Conservation (phyloP, 92 coral and sea anemone genomes). For the Zoanthus sociatus region DNA sequence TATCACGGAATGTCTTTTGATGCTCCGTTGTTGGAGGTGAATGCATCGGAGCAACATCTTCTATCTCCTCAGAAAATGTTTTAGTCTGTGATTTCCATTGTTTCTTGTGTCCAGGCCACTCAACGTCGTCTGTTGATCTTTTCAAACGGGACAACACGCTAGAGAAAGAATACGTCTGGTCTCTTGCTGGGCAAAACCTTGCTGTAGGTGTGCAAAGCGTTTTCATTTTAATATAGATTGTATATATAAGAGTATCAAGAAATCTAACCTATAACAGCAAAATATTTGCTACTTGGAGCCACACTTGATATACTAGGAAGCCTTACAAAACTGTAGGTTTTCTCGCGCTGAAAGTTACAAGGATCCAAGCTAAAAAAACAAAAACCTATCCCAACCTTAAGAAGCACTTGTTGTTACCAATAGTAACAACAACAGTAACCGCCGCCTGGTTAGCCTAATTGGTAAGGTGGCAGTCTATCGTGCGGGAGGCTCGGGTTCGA, state of each 20-base stretch:
- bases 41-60: constrained; percentile 2
- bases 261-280: no score
- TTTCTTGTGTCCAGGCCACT: not conserved
- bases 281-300: not conserved
- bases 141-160: constrained; percentile 32
- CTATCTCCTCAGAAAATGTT: not conserved
- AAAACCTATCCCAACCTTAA: not conserved
- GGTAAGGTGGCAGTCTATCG: no score
- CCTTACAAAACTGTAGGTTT: not conserved
- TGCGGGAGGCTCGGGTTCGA: no score
- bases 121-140: constrained; percentile 1
- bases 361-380: not conserved
- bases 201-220: not conserved
- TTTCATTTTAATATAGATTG: not conserved
- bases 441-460: no score
- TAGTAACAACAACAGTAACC: not conserved
- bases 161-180: constrained; percentile 18
- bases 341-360: not conserved
- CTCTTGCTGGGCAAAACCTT: constrained; percentile 12
- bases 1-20: not conserved
- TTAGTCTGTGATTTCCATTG: not conserved
- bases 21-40: not conserved
- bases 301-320: not conserved
- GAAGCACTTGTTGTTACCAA: not conserved
- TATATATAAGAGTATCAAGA: not conserved